These are phyloP conservation scores for Crepidodera aurea DNA, from an alignment of 2,888 invertebrate species.

Conservation along the genomic window DNA sequence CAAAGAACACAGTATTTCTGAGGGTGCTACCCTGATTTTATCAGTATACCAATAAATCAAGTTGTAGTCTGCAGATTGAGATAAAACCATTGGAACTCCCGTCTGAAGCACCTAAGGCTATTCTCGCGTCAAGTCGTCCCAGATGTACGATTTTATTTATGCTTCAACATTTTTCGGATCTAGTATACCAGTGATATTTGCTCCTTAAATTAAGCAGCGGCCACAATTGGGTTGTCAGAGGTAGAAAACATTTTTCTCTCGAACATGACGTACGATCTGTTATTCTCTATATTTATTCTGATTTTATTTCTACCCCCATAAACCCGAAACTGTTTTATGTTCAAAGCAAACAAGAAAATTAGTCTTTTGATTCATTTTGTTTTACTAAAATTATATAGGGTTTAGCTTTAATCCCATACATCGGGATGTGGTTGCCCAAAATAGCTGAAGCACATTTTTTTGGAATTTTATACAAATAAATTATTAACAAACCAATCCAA, in stretches of 20 bases:
- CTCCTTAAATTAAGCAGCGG: constrained; percentile 52
- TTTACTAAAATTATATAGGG: too few relatives aligned
- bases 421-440: too few relatives aligned
- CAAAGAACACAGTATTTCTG: constrained; percentile 40
- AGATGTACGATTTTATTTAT: constrained; percentile 59
- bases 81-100: constrained; percentile 57
- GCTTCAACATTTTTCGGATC: constrained; percentile 55
- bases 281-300: background rate
- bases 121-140: constrained; percentile 58
- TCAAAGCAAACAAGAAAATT: background rate
- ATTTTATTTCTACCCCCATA: background rate
- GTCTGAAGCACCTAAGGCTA: constrained; percentile 59
- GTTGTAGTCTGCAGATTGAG: constrained; percentile 57
- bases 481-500: too few relatives aligned
- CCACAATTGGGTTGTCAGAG: constrained; percentile 38
- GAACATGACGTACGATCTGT: background rate
- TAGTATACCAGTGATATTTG: constrained; percentile 52
- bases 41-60: constrained; percentile 60
- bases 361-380: too few relatives aligned
- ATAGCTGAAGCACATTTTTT: too few relatives aligned
- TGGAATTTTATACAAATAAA: too few relatives aligned
- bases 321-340: background rate
- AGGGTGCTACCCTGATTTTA: constrained; percentile 59
- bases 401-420: too few relatives aligned
- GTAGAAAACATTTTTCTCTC: constrained; percentile 28